A percentile compares a stretch with the other conserved stretches of the same genome.
These are phyloP conservation scores for Ichneumoninae sp. DNA, from an alignment of 2,888 invertebrate species.

Conservation along the genomic window DNA sequence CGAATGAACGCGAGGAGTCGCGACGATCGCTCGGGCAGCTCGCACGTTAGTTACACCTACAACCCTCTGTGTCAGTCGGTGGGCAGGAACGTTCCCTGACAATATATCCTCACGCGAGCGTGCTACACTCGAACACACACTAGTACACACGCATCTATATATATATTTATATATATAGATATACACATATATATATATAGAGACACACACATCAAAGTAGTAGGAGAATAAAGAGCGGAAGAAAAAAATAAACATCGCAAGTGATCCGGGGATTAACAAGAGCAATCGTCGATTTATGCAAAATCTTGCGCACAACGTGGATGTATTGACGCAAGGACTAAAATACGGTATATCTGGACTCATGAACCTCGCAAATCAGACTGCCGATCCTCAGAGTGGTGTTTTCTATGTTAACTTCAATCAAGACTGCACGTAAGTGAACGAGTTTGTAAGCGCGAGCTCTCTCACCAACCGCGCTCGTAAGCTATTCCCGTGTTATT, in stretches of 20 bases:
- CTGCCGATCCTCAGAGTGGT: constrained; percentile 92
- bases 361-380: constrained; percentile 93
- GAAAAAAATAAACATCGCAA: constrained; percentile 15
- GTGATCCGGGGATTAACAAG: constrained; percentile 69
- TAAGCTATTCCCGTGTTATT: constrained; percentile 23
- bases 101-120: constrained; percentile 55
- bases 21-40: constrained; percentile 7
- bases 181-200: background rate
- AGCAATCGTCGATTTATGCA: constrained; percentile 82
- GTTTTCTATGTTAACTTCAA: constrained; percentile 98
- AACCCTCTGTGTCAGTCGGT: constrained; percentile 69
- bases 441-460: background rate
- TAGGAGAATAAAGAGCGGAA: constrained; percentile 17
- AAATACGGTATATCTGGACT: constrained; percentile 87
- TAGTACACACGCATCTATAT: constrained; percentile 19
- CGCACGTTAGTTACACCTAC: constrained; percentile 42
- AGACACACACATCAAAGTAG: background rate
- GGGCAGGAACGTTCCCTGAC: constrained; percentile 69
- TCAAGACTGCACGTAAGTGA: constrained; percentile 98
- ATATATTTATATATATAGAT: background rate
- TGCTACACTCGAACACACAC: constrained; percentile 29
- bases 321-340: constrained; percentile 84
- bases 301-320: constrained; percentile 84
- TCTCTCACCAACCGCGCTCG: background rate
- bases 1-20: background rate